Conservation (phyloP, 2,113 vertebrate species). For the Cygnus atratus region DNA sequence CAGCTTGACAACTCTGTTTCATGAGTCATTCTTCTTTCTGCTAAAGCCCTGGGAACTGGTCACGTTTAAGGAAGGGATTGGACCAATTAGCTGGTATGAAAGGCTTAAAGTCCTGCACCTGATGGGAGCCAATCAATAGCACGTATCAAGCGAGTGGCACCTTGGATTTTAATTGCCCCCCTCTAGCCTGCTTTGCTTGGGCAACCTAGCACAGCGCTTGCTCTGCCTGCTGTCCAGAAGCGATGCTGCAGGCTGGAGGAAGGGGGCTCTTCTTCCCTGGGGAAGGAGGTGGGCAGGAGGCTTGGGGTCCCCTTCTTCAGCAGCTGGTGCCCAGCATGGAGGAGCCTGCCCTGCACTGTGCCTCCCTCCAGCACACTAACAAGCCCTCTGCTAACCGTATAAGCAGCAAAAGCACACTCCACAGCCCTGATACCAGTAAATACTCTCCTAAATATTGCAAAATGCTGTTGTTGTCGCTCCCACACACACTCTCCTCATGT, state of each 20-base stretch:
- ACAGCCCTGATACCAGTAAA: not conserved
- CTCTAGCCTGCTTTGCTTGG: not conserved
- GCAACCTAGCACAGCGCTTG: not conserved
- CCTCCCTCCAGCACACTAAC: not conserved
- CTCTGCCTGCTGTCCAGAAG: not conserved
- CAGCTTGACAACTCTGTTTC: not conserved
- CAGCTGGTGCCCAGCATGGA: not conserved
- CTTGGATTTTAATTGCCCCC: slow-evolving; percentile 11
- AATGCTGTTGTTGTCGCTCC: not conserved
- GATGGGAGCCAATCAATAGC: slow-evolving; percentile 5
- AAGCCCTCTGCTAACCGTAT: not conserved
- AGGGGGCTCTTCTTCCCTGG: not conserved
- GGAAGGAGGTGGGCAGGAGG: not conserved
- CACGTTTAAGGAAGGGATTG: not conserved
- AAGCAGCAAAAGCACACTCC: not conserved
- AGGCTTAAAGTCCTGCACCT: slow-evolving; percentile 17
- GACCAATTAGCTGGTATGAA: slow-evolving; percentile 21
- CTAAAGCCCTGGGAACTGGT: not conserved
- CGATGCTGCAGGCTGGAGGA: not conserved
- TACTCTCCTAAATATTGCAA: slow-evolving; percentile 47
- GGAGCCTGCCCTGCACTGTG: not conserved
- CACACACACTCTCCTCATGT: not conserved
- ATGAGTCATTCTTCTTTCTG: not conserved
- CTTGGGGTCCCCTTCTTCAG: not conserved
- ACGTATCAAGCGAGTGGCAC: not conserved